Evolutionary conservation across 2,113 vertebrate species (phyloP).

Genomic region (Cryptoleucopteryx plumbea): DNA sequence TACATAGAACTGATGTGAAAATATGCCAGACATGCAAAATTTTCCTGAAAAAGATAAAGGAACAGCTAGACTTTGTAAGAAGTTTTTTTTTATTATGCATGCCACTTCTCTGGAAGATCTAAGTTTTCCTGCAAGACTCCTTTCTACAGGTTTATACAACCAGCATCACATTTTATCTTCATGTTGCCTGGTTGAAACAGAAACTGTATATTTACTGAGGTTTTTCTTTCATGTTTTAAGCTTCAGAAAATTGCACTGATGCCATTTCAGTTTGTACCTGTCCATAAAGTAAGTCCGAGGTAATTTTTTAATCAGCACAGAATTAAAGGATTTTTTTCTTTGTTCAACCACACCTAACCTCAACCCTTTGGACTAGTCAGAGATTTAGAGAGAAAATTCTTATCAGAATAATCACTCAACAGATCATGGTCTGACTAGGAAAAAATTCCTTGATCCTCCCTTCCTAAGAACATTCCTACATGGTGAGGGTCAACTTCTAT

Average conservation of each 20-base stretch:
- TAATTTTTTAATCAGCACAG: not conserved
- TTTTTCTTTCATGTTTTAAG: not conserved
- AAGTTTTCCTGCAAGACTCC: not conserved
- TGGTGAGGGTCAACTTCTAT: not conserved
- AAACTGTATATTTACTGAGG: not conserved
- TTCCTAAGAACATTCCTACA: constrained; percentile 22
- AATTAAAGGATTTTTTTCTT: not conserved
- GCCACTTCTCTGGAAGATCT: not conserved
- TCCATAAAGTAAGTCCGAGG: not conserved
- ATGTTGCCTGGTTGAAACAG: not conserved
- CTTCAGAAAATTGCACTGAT: not conserved
- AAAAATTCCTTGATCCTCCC: constrained; percentile 29
- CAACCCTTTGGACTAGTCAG: not conserved
- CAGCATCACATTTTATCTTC: not conserved
- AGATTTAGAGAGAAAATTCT: not conserved
- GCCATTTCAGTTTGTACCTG: not conserved
- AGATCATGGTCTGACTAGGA: not conserved
- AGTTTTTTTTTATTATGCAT: not conserved
- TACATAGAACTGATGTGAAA: not conserved
- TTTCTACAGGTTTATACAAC: not conserved
- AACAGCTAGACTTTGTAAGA: not conserved
- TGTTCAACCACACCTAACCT: not conserved
- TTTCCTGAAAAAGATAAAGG: not conserved
- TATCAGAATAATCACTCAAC: not conserved
- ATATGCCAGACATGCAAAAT: not conserved